Evolutionary conservation across 2,797 vertebrate genomes (phyloP), one percentile per base, ranked within the genome.

Genomic region (Glyptemys insculpta): DNA sequence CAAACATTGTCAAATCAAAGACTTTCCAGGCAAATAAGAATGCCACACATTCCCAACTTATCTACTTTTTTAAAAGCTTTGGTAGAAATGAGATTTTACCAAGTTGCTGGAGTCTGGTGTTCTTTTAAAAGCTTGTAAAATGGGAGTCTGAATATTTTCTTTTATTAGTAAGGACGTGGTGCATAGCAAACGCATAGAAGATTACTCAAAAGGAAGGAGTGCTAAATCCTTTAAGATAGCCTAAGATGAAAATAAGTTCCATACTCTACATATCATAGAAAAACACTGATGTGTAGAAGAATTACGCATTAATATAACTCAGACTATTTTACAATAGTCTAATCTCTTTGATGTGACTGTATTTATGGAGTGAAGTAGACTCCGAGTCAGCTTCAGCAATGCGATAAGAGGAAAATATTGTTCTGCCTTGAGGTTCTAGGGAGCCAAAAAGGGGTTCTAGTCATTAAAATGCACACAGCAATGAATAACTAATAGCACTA

Each of bases 111-210:
- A 94, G 97, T 89, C 98, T 98, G 97, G 96, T 92, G 95, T 96
- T 95, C 96, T 97, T 97, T 96, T 95, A 97, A 97, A 97, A 97
- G 97, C 97, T 98, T 97, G 97, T 98, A 98, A 98, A 97, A 96
- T 96, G 86, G 88, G 92, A 96, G 97, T 86, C 94, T 97, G 97
- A 97, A 97, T 97, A 97, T 97, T 98, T 97, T 81, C 65, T 96
- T 97, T 98, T 97, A 97, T 97, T 97, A 87, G 97, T 90, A 91
- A 91, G 89, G 95, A 86, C 59, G 25, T 10, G 85, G 94, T 78
- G 76, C 91, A 79, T 29, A 96, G 91, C 95, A 96, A 97, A 95
- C 6, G 1, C 87, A 95, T 79, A 82, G 88, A 92, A 95, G 96
- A 95, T 97, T 93, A 88, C 94, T 91, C 5, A 85, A 96, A 96